These are phyloP conservation scores for Pyrrhosoma nymphula DNA, from an alignment of 2,888 invertebrate species.

Conservation along the genomic window DNA sequence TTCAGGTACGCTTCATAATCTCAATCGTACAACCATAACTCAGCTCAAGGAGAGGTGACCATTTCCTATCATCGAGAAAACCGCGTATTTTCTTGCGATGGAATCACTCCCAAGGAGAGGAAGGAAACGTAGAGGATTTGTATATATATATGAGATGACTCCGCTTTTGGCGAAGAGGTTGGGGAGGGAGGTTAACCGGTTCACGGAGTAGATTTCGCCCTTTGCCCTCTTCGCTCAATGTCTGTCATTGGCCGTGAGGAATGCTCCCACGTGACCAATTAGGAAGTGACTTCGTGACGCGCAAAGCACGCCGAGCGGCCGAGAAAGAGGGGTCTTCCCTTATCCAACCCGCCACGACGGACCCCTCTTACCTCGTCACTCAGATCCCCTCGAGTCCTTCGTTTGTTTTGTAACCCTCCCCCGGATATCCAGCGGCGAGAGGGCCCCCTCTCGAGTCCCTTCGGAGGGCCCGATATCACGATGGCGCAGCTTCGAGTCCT, in stretches of 20 bases:
- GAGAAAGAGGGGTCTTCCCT: background rate
- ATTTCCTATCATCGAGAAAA: no score
- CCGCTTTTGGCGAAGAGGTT: background rate
- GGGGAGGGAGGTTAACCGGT: slow-evolving; percentile 33
- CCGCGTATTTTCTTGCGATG: no score
- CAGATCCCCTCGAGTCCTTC: background rate
- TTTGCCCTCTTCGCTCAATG: slow-evolving; percentile 7
- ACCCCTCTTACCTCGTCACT: background rate
- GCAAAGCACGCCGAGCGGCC: background rate
- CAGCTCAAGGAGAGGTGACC: no score
- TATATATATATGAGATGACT: no score
- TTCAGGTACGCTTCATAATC: no score
- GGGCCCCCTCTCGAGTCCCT: background rate
- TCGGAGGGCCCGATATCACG: background rate
- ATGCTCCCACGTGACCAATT: slow-evolving; percentile 51
- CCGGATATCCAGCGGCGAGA: no score
- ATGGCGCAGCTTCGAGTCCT: background rate
- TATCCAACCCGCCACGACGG: background rate
- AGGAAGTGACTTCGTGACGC: slow-evolving; percentile 28
- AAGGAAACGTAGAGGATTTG: no score
- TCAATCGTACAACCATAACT: no score
- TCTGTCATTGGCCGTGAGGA: slow-evolving; percentile 56
- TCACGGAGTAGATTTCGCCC: slow-evolving; percentile 31
- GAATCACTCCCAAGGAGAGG: no score
- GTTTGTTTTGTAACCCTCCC: background rate